A percentile compares a stretch with the other conserved stretches of the same genome.
Evolutionary conservation across 2,888 invertebrate genomes (phyloP).

Genomic region (Daptonema setosum): DNA sequence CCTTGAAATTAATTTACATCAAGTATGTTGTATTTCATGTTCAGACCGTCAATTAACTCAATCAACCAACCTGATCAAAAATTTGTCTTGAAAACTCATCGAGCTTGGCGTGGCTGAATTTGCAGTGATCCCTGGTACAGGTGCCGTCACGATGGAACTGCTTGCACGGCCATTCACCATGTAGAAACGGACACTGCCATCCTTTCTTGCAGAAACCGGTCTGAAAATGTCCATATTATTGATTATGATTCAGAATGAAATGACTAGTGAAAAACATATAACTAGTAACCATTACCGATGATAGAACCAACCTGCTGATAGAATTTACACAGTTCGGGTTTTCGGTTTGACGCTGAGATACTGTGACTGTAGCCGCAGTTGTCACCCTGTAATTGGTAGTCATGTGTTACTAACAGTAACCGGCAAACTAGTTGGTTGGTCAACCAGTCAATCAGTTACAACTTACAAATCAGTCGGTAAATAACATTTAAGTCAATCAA

Average conservation of each 20-base stretch:
- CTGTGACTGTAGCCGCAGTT: slow-evolving; percentile 22
- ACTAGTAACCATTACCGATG: slow-evolving; percentile 19
- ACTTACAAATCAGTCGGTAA: too few relatives aligned
- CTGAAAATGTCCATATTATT: too few relatives aligned
- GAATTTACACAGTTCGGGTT: slow-evolving; percentile 23
- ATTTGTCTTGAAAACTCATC: slow-evolving; percentile 21
- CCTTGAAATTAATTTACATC: too few relatives aligned
- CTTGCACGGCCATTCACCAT: slow-evolving; percentile 24
- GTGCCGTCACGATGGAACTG: slow-evolving; percentile 20
- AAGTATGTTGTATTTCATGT: too few relatives aligned
- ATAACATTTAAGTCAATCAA: too few relatives aligned
- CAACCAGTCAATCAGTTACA: too few relatives aligned
- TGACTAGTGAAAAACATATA: slow-evolving; percentile 10
- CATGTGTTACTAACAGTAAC: too few relatives aligned
- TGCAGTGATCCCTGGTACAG: slow-evolving; percentile 20
- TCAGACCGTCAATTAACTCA: too few relatives aligned
- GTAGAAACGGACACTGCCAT: slow-evolving; percentile 16
- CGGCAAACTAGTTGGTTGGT: too few relatives aligned
- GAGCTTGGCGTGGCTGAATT: slow-evolving; percentile 21
- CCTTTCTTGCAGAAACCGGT: neutral
- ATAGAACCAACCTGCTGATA: slow-evolving; percentile 22
- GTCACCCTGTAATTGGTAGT: slow-evolving; percentile 17
- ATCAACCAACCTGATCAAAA: slow-evolving; percentile 16
- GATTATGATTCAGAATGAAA: too few relatives aligned
- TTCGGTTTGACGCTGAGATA: slow-evolving; percentile 18